Percentiles rank a stretch among this genome's conserved stretches.
phyloP scores from a whole-genome alignment of 2,113 vertebrate genomes.

The Brachyistius frenatus region DNA sequence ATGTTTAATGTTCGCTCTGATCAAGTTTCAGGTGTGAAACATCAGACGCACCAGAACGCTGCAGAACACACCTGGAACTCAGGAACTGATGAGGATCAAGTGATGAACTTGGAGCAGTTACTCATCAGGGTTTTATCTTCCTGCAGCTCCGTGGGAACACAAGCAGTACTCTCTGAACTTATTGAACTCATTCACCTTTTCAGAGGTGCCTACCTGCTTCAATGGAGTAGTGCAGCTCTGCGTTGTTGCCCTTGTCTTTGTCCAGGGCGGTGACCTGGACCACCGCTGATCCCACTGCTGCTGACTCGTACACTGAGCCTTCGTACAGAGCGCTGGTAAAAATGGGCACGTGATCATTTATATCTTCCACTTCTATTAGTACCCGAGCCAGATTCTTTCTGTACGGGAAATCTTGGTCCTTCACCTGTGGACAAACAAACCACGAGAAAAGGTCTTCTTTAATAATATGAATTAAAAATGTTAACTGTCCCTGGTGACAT shows the following conservation, averaged over 20 bases:
- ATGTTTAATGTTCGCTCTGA: too few species aligned
- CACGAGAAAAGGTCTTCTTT: neutral
- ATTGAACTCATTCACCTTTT: neutral
- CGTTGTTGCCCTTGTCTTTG: constrained; percentile 97
- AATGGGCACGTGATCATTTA: constrained; percentile 95
- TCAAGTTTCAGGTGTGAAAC: too few species aligned
- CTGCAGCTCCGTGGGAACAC: too few species aligned
- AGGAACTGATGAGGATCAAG: too few species aligned
- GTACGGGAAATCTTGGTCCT: constrained; percentile 97
- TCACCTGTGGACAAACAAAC: constrained; percentile 85
- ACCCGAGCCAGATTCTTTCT: constrained; percentile 94
- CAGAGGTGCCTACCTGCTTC: constrained; percentile 90
- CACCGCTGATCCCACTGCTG: constrained; percentile 95
- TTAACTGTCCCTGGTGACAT: too few species aligned
- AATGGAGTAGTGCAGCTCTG: constrained; percentile 92
- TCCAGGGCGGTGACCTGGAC: constrained; percentile 95
- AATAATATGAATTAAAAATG: neutral
- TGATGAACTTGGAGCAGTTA: too few species aligned
- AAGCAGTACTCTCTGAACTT: too few species aligned
- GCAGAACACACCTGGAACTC: too few species aligned
- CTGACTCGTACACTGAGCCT: constrained; percentile 94
- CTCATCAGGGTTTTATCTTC: too few species aligned
- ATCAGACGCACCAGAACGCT: too few species aligned
- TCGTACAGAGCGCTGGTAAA: constrained; percentile 94
- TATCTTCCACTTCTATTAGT: constrained; percentile 93